Conservation (phyloP, 1,140 invertebrate species). For the Lepidostoma basale region DNA sequence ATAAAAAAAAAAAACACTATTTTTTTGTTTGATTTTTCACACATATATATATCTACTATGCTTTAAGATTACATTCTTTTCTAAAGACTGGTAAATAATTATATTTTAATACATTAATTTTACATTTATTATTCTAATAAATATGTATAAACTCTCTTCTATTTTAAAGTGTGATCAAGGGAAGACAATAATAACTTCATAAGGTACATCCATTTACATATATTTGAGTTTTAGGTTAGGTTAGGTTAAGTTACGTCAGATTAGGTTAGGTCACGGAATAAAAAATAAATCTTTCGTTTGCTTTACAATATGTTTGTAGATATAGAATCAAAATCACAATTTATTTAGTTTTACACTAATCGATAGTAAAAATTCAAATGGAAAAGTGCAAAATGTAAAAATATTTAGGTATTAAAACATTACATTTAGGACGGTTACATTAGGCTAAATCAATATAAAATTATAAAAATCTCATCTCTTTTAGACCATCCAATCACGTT, state of each 20-base stretch:
- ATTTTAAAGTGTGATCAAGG: constrained; percentile 28
- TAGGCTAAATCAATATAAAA: constrained; percentile 29
- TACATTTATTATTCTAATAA: constrained; percentile 18
- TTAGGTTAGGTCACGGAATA: no score
- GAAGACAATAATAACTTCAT: constrained; percentile 40
- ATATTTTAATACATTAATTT: constrained; percentile 1
- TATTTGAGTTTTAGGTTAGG: no score
- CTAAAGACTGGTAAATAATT: constrained; percentile 23
- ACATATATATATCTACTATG: constrained; percentile 11
- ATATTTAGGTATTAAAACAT: constrained; percentile 35
- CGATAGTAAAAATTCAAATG: constrained; percentile 36
- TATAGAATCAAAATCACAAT: constrained; percentile 12
- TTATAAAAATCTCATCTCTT: constrained; percentile 4
- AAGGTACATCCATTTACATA: constrained; percentile 36
- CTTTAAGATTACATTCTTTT: constrained; percentile 12
- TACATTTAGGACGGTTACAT: constrained; percentile 41
- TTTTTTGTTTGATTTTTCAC: constrained; percentile 20
- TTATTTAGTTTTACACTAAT: constrained; percentile 6
- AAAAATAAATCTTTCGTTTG: not conserved
- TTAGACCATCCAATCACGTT: not conserved
- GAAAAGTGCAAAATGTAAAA: constrained; percentile 46
- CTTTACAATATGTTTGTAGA: not conserved
- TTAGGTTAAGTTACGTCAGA: no score
- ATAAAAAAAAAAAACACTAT: constrained; percentile 3
- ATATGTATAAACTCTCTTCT: constrained; percentile 30